Evolutionary conservation across 2,113 vertebrate species (phyloP), one percentile per base, ranked within the genome.

Genomic region (Podilymbus podiceps): DNA sequence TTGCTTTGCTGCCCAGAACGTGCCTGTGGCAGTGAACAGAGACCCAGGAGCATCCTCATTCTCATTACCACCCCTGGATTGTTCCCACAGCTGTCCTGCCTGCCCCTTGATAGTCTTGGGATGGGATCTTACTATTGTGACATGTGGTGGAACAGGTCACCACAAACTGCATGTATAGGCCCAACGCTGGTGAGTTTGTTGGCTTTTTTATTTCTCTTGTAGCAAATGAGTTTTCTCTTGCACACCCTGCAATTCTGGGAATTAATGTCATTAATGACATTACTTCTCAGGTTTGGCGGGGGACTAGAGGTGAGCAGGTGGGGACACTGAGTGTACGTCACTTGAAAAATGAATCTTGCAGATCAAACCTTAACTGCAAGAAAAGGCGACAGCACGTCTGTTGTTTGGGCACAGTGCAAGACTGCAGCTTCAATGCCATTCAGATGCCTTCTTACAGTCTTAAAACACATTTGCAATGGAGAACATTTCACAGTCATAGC

Each of bases 1-100:
- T 7, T 19, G 10, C 24, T 88, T 67, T 75, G 19, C 27, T 47
- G 27, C 35, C 14, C 27, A 71, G 46, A 62, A 46, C 62, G 19
- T 52, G 27, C 33, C 6, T 0, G 0, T 10, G 30, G 9, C 33
- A 12, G 25, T n/a, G 49, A 47, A 35, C 15, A 78, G 55, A 52
- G 46, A 66, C 12, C 19, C 46, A 50, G 79, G 38, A 75, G 28
- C 33, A 55, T 11, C 8, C 5, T 9, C 20, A 3, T 42, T 42
- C 22, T 82, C 49, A 42, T 21, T 35, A 19, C 22, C 33, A 31
- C 16, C 5, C 18, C 9, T 30, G 6, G 53, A 33, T 40, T 66
- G 15, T 90, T 86, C 12, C 25, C 38, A 58, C 68, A 53, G 42
- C 22, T n/a, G 7, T 14, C 35, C 30, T 84, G 35, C 40, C 44